phyloP scores from a whole-genome alignment of 2,797 vertebrate species.

The Momotus momota region DNA sequence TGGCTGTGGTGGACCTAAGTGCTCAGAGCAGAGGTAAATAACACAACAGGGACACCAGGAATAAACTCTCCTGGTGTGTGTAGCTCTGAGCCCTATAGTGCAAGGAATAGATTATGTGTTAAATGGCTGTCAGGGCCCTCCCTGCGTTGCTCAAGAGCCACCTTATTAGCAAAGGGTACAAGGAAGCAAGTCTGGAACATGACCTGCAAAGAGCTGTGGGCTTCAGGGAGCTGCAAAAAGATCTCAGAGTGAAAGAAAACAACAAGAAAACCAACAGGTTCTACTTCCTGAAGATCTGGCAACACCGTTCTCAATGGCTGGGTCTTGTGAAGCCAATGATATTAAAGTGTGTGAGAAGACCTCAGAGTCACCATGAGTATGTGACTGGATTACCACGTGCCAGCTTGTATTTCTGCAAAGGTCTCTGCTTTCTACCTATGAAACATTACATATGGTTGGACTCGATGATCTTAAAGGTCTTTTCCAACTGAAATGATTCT shows the following conservation, averaged over 20 bases:
- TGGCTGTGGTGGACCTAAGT: conserved; percentile 82
- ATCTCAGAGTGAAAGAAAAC: neutral
- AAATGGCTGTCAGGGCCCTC: conserved; percentile 67
- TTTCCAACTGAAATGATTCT: neutral
- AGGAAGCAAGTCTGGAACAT: neutral
- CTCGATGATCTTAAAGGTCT: too few species aligned
- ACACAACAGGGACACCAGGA: conserved; percentile 73
- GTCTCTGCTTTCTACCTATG: fast-evolving
- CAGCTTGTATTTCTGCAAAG: neutral
- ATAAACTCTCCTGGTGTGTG: conserved; percentile 71
- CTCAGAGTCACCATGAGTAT: neutral
- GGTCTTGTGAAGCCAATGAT: fast-evolving
- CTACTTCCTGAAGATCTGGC: neutral
- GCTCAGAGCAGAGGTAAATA: conserved; percentile 81
- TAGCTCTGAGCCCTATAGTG: conserved; percentile 28
- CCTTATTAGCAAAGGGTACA: neutral
- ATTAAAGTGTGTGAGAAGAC: neutral
- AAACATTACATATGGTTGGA: neutral
- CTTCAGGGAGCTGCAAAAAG: neutral
- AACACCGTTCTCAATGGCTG: neutral
- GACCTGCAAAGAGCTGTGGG: neutral
- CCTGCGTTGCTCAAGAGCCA: neutral
- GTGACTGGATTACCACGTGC: fast-evolving
- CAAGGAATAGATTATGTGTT: conserved; percentile 72
- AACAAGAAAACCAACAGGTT: neutral